phyloP scores from a whole-genome alignment of 1,140 invertebrate species.

The Neodiprion lecontei region DNA sequence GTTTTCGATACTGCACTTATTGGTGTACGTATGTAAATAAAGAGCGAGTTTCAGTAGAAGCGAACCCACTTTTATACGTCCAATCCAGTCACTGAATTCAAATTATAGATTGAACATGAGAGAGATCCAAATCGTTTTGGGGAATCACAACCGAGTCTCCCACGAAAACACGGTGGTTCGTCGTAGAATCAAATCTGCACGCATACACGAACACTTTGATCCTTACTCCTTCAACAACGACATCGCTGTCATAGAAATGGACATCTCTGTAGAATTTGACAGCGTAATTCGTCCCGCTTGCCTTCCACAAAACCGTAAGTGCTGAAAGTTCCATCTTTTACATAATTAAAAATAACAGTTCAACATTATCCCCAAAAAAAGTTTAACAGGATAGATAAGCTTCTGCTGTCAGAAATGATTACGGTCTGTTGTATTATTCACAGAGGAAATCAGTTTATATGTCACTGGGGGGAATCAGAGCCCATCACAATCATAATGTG shows the following conservation, averaged over 20 bases:
- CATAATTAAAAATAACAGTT: neutral
- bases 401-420: too few relatives aligned
- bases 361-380: too few relatives aligned
- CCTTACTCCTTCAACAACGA: constrained; percentile 78
- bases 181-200: constrained; percentile 56
- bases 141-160: constrained; percentile 55
- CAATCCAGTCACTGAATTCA: neutral
- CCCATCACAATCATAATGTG: too few relatives aligned
- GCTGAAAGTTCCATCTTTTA: constrained; percentile 15
- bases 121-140: constrained; percentile 56
- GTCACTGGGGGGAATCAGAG: too few relatives aligned
- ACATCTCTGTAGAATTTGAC: constrained; percentile 68
- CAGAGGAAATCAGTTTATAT: too few relatives aligned
- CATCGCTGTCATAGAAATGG: constrained; percentile 78
- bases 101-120: constrained; percentile 55
- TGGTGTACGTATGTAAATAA: neutral
- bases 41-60: too few relatives aligned
- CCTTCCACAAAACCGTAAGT: constrained; percentile 67
- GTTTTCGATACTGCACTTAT: neutral
- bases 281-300: constrained; percentile 73
- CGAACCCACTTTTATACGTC: too few relatives aligned
- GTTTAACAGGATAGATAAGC: too few relatives aligned
- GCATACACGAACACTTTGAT: constrained; percentile 74
- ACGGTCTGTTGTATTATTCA: too few relatives aligned
- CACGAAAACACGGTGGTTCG: constrained; percentile 41